Percentiles rank a stretch among this genome's conserved stretches.
phyloP scores from a whole-genome alignment of 2,113 vertebrate species.

The Gymnobelideus leadbeateri region DNA sequence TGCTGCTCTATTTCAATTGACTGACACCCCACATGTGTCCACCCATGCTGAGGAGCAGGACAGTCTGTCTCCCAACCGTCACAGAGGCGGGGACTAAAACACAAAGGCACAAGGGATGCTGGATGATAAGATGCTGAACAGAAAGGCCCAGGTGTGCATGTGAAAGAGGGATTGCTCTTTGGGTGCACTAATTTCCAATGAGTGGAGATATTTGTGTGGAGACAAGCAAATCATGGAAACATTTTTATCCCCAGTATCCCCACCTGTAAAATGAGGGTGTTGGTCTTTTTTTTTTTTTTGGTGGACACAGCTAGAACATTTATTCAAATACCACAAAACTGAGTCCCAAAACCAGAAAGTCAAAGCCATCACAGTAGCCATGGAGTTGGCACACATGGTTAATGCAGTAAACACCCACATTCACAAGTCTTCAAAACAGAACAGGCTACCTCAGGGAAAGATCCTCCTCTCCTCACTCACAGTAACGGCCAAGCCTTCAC shows the following conservation, averaged over 20 bases:
- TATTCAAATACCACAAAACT: too few relatives aligned
- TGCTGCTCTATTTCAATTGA: not conserved
- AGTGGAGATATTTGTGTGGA: not conserved
- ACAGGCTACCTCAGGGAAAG: too few relatives aligned
- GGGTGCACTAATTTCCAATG: not conserved
- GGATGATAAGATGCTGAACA: not conserved
- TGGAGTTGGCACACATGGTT: too few relatives aligned
- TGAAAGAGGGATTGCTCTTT: not conserved
- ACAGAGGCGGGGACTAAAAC: not conserved
- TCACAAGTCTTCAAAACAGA: too few relatives aligned
- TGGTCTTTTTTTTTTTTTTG: too few relatives aligned
- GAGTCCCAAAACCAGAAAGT: too few relatives aligned
- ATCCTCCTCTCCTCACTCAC: too few relatives aligned
- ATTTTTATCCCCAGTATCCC: not conserved
- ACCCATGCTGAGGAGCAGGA: accelerated
- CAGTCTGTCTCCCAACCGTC: not conserved
- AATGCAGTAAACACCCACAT: too few relatives aligned
- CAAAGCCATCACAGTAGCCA: too few relatives aligned
- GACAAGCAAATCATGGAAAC: not conserved
- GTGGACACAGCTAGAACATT: too few relatives aligned
- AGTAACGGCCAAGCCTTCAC: too few relatives aligned
- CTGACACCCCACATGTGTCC: accelerated
- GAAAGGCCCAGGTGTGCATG: not conserved
- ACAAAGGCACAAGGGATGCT: not conserved
- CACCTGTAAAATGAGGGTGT: not conserved